A percentile compares a stretch with the other conserved stretches of the same genome.
Conservation (phyloP, 2,113 vertebrate genomes). For the Neolamprologus devosi region DNA sequence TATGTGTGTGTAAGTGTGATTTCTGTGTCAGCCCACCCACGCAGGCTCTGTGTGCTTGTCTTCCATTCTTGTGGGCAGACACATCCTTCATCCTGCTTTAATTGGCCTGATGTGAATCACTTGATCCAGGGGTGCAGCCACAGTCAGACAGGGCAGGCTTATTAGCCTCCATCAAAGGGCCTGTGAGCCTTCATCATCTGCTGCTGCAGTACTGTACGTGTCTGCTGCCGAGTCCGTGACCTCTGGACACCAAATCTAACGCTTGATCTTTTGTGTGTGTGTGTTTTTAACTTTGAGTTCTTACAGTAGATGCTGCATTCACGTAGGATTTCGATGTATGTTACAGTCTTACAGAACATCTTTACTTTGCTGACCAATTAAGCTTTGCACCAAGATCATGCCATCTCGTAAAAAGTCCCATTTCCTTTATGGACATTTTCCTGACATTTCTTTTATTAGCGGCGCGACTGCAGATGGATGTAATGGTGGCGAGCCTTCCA, state of each 20-base stretch:
- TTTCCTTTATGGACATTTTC: not conserved
- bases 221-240: not conserved
- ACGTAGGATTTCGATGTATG: not conserved
- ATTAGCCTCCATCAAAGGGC: constrained; percentile 15
- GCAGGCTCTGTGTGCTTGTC: not conserved
- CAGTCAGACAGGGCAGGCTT: not conserved
- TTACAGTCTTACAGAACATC: not conserved
- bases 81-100: constrained; percentile 19
- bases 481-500: not conserved
- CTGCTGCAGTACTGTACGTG: not conserved
- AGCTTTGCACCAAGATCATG: not conserved
- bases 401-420: not conserved
- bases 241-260: not conserved
- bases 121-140: not conserved
- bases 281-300: not conserved
- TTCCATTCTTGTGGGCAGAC: constrained; percentile 6
- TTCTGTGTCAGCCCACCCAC: not conserved
- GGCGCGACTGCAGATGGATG: not conserved
- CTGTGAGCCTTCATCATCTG: not conserved
- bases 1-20: rapidly evolving
- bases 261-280: not conserved
- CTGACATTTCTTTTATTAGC: not conserved
- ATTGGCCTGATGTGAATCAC: constrained; percentile 22
- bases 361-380: not conserved
- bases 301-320: not conserved